Base-by-base conservation (phyloP, 2,888 invertebrate species). In the Odontomyia ornata region DNA sequence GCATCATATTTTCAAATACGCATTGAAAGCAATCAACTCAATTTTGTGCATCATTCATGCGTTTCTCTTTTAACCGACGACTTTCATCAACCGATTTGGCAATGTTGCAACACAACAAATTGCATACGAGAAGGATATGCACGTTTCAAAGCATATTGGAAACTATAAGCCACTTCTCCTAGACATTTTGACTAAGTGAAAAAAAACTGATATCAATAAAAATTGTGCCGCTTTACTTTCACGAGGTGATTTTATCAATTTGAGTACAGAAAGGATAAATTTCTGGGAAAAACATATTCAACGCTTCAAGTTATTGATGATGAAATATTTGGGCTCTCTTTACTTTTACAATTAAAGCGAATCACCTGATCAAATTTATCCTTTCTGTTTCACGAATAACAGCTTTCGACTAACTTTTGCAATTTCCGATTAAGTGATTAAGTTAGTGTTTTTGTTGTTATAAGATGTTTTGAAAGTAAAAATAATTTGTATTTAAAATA, bases 381-480 rank as follows among this genome's bases (percentile, higher is more conserved):
- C 69, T 30, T 69, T 69, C 69, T 69, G 13, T 23, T 69, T 46
- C 47, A 69, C 25, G 23, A 25, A 30, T 69, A 69, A 69, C 47
- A 69, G 69, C 46, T 43, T 65, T 65, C 21, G 25, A 65, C 36
- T 47, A 69, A 27, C 11, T 72, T 71, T 72, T 56, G 52, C 72
- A 72, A 13, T 56, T 56, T 72, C 57, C 23, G 21, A 30, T 72
- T 56, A 5, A 72, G 78, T 76, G 75, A 77, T 75, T 75, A 75
- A 69, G 76, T 75, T 77, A 67, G 72, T 78, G 76, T 72, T 57
- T 46, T 71, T 77, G 76, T 77, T 64, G 60, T 77, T 71, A 76
- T 75, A 76, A 76, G 76, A 78, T 72, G 72, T 69, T n/a, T 76
- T 60, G 25, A 25, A 60, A 60, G 23, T 23, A 9, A 76, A 56